These are phyloP conservation scores for Forbesichthys agassizii DNA, from an alignment of 2,113 vertebrate genomes.

Conservation along the genomic window DNA sequence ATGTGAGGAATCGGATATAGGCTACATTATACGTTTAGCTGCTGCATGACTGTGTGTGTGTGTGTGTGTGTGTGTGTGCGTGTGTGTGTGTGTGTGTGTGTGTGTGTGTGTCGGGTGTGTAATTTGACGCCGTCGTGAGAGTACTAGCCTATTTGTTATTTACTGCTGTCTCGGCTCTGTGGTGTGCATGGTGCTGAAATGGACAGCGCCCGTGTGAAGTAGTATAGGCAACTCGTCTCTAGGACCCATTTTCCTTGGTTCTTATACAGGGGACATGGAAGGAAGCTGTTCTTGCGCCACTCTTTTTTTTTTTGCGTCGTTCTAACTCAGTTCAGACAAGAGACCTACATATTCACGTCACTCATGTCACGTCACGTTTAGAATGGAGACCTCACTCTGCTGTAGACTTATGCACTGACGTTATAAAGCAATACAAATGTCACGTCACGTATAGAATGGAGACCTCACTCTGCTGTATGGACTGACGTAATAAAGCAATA, in stretches of 20 bases:
- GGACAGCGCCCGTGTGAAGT: conserved; percentile 72
- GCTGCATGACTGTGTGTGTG: no score
- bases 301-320: conserved; percentile 12
- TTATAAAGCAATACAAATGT: background rate
- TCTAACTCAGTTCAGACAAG: background rate
- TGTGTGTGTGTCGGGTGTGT: background rate
- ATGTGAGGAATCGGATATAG: no score
- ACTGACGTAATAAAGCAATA: background rate
- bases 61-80: background rate
- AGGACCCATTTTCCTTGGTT: conserved; percentile 66
- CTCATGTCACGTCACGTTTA: no score
- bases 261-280: conserved; percentile 6
- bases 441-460: no score
- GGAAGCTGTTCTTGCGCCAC: conserved; percentile 5
- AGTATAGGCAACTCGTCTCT: conserved; percentile 54
- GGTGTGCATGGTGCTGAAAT: conserved; percentile 72
- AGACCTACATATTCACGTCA: no score
- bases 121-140: conserved; percentile 2
- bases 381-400: no score
- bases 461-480: background rate
- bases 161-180: background rate
- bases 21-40: no score
- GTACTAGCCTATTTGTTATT: background rate
- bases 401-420: background rate
- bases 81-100: background rate